Base-by-base conservation (phyloP, 2,113 vertebrate genomes). In the Gnathonemus echidnorhynchus region DNA sequence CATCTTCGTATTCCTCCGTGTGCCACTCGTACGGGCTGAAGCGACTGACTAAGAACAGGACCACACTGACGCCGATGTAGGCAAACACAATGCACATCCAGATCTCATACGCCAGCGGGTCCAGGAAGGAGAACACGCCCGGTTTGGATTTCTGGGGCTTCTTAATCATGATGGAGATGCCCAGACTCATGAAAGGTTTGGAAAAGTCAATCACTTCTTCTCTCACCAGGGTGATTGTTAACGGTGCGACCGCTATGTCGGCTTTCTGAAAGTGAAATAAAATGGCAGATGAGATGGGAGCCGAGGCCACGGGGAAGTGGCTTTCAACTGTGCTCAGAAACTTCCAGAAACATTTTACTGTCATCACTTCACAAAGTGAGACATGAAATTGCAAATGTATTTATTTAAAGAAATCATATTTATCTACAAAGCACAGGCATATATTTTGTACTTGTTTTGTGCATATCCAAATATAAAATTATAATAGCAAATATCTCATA, bases 61-160 rank as follows among this genome's bases (percentile, higher is more conserved):
- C 98, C 95, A 99, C 98, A 93, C 98, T 99, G 95, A 99, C 98
- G 91, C 98, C 98, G 92, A 99, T 99, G 96, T 99, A 99, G 95
- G 98, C 98, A 94, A 99, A 99, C 91, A 99, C 98, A 92, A 99
- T 99, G 95, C 98, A 99, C 98, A 99, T 99, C 98, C 98, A 99
- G 95, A 99, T 99, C 96, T 99, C 98, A 94, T 99, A 99, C 48
- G 98, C 98, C 96, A 99, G 97, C 0, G 98, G 98, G 95, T 99
- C 98, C 94, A 99, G 97, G 97, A 99, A 99, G 9, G 98, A 99
- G 94, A 99, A 99, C 86, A 99, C 98, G 93, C 98, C 98, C 50
- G 98, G 98, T 92, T 99, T 99, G 93, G 98, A 99, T 95, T 99
- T 99, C 96, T 99, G 98, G 91, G 98, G 98, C 94, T 99, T 99